These are phyloP conservation scores for Lucilia cuprina DNA, from an alignment of 1,140 invertebrate genomes.

Conservation along the genomic window DNA sequence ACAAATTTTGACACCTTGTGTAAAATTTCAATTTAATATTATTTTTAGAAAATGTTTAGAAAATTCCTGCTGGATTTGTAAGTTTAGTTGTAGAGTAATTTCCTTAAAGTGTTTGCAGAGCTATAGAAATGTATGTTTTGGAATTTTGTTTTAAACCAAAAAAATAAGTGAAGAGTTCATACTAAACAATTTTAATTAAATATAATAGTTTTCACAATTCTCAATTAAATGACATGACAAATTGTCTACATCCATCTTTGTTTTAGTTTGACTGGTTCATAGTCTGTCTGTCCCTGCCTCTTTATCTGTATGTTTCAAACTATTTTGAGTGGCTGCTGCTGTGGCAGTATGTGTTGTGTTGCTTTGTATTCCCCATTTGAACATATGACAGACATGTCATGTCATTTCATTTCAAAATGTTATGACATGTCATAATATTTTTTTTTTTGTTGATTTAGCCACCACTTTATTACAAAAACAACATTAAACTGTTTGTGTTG, in stretches of 20 bases:
- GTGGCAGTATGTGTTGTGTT: neutral
- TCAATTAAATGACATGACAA: conserved; percentile 34
- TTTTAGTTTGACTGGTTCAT: neutral
- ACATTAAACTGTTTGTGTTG: neutral
- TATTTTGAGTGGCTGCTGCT: neutral
- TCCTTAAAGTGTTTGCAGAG: neutral
- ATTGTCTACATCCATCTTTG: conserved; percentile 27
- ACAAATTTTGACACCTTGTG: conserved; percentile 13
- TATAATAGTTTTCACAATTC: conserved; percentile 30
- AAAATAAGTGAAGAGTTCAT: neutral
- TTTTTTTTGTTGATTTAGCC: neutral
- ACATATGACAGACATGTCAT: neutral
- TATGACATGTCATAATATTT: conserved; percentile 18
- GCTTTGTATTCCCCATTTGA: conserved; percentile 13
- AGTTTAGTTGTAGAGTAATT: too few relatives aligned
- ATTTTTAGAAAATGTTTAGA: neutral
- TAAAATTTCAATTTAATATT: neutral
- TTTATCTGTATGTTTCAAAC: neutral
- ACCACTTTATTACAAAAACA: conserved; percentile 8
- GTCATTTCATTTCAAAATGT: conserved; percentile 30
- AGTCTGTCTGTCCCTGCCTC: neutral
- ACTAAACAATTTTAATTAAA: conserved; percentile 29
- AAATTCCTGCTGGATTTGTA: neutral
- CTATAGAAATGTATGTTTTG: neutral
- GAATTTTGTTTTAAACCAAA: neutral